phyloP scores from a whole-genome alignment of 1,140 invertebrate genomes.

The Theocolax elegans region DNA sequence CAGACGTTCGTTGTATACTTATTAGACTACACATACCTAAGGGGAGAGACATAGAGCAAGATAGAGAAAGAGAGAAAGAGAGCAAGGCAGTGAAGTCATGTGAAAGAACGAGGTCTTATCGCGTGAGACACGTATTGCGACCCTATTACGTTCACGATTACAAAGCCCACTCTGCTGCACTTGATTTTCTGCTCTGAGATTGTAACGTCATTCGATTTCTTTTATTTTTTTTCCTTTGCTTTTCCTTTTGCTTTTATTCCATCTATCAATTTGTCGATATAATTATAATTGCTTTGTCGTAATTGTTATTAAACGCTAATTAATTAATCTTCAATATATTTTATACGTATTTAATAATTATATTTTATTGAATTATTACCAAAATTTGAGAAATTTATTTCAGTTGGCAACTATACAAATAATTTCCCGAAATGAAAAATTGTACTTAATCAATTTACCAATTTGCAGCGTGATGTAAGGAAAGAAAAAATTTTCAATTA shows the following conservation, averaged over 20 bases:
- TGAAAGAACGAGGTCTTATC: slow-evolving; percentile 26
- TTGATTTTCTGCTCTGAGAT: slow-evolving; percentile 29
- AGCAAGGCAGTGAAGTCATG: neutral
- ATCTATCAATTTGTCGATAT: neutral
- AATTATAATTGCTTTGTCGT: no score
- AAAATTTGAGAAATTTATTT: no score
- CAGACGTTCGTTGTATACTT: slow-evolving; percentile 27
- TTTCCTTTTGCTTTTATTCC: neutral
- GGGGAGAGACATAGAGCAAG: neutral
- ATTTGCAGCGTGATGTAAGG: no score
- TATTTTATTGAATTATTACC: no score
- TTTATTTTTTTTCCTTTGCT: no score
- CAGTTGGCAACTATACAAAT: no score
- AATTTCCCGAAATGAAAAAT: no score
- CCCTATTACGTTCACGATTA: slow-evolving; percentile 37
- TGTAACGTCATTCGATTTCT: neutral
- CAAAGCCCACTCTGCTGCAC: slow-evolving; percentile 20
- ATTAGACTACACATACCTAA: slow-evolving; percentile 29
- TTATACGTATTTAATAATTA: no score
- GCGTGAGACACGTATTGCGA: slow-evolving; percentile 32
- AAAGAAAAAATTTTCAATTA: no score
- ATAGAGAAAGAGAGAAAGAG: neutral
- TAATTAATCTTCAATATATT: no score
- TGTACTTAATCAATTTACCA: no score
- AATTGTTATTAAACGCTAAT: no score